phyloP scores from a whole-genome alignment of 1,140 invertebrate species.

The Solen grandis region DNA sequence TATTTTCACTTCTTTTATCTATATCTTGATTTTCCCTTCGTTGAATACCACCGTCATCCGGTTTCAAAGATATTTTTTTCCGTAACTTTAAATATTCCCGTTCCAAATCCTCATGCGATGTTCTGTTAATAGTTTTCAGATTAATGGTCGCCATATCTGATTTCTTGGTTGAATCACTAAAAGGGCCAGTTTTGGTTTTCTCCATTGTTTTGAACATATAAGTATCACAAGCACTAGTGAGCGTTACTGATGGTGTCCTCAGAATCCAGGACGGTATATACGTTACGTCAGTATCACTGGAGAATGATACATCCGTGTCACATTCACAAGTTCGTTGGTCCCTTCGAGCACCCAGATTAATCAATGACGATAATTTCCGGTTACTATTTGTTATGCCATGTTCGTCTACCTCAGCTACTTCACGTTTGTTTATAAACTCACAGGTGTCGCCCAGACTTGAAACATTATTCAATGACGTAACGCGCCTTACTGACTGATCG shows the following conservation, averaged over 20 bases:
- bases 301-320: too few relatives aligned
- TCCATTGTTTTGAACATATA: neutral
- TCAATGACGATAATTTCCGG: too few relatives aligned
- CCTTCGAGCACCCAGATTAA: too few relatives aligned
- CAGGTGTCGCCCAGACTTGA: too few relatives aligned
- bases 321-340: too few relatives aligned
- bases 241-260: neutral
- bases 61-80: neutral
- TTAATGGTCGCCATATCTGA: neutral
- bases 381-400: too few relatives aligned
- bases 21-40: neutral
- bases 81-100: slow-evolving; percentile 35
- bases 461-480: too few relatives aligned
- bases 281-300: neutral
- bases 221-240: neutral
- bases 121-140: neutral
- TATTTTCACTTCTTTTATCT: neutral
- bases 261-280: slow-evolving; percentile 3
- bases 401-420: too few relatives aligned
- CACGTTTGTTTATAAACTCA: too few relatives aligned
- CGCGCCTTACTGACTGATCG: too few relatives aligned
- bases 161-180: neutral
- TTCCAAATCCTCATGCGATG: slow-evolving; percentile 30
- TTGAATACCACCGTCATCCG: neutral
- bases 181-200: neutral